A percentile compares a stretch with the other conserved stretches of the same genome.
Conservation (phyloP, 2,888 invertebrate genomes). For the Amphimallon solstitiale region DNA sequence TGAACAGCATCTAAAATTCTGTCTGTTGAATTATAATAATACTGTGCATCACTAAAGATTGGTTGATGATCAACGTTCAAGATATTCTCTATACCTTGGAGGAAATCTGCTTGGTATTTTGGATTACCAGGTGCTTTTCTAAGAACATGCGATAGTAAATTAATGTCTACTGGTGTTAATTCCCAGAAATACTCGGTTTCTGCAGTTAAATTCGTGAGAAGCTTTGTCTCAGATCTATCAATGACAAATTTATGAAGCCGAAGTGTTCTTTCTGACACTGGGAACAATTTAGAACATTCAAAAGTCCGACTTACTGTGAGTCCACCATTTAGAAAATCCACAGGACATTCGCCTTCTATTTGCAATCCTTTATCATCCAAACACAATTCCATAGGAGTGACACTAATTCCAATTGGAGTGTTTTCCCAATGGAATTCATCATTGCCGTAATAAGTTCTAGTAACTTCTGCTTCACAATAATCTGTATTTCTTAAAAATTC, state of each 20-base stretch:
- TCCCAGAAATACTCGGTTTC: background rate
- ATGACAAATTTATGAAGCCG: background rate
- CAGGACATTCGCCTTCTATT: slow-evolving; percentile 14
- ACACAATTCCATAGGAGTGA: slow-evolving; percentile 12
- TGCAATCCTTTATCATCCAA: slow-evolving; percentile 10
- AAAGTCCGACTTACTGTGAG: background rate
- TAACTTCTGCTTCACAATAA: slow-evolving; percentile 7
- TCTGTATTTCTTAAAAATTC: slow-evolving; percentile 11
- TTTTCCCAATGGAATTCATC: background rate
- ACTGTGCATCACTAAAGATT: slow-evolving; percentile 4
- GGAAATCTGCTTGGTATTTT: slow-evolving; percentile 4
- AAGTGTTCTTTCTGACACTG: background rate
- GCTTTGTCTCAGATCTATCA: background rate
- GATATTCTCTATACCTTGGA: slow-evolving; percentile 16
- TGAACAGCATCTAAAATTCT: slow-evolving; percentile 33
- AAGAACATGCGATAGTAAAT: slow-evolving; percentile 16
- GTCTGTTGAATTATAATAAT: slow-evolving; percentile 28
- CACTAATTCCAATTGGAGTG: slow-evolving; percentile 1
- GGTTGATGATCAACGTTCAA: slow-evolving; percentile 8
- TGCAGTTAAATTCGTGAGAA: background rate
- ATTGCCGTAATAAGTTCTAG: background rate
- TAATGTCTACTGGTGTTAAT: slow-evolving; percentile 23
- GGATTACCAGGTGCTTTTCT: background rate
- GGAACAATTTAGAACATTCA: background rate
- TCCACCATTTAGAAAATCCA: slow-evolving; percentile 12